Conservation (phyloP, 1,140 invertebrate species). For the Sitobion miscanthi region DNA sequence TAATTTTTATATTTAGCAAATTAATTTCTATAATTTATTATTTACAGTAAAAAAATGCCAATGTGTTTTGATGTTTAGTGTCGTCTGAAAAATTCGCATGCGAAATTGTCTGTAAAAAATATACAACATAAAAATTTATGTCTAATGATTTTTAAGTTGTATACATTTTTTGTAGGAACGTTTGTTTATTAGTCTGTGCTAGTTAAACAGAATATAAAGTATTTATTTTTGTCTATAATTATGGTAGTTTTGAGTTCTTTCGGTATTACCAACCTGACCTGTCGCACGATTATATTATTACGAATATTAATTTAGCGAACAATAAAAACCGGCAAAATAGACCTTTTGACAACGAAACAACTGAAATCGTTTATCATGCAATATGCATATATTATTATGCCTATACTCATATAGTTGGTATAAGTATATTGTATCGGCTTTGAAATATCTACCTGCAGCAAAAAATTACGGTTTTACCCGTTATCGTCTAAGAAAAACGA, state of each 20-base stretch:
- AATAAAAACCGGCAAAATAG: neutral
- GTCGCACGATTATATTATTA: neutral
- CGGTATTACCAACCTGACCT: neutral
- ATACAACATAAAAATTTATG: neutral
- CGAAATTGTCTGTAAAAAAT: neutral
- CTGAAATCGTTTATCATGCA: slow-evolving; percentile 4
- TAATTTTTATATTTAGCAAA: neutral
- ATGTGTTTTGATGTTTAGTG: neutral
- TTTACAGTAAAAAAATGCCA: neutral
- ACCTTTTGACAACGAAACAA: neutral
- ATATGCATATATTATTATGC: too few relatives aligned
- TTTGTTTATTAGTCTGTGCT: neutral
- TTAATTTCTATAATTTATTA: neutral
- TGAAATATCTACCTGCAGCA: neutral
- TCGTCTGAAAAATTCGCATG: neutral
- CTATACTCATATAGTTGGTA: neutral
- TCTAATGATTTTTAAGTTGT: neutral
- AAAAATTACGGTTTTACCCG: slow-evolving; percentile 5
- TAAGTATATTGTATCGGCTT: neutral
- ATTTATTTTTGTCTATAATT: too few relatives aligned
- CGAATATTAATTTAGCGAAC: neutral
- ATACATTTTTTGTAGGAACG: neutral
- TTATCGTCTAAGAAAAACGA: neutral
- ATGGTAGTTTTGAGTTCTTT: neutral
- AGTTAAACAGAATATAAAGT: neutral